Evolutionary conservation across 2,113 vertebrate genomes (phyloP), one percentile per base, ranked within the genome.

Genomic region (human): DNA sequence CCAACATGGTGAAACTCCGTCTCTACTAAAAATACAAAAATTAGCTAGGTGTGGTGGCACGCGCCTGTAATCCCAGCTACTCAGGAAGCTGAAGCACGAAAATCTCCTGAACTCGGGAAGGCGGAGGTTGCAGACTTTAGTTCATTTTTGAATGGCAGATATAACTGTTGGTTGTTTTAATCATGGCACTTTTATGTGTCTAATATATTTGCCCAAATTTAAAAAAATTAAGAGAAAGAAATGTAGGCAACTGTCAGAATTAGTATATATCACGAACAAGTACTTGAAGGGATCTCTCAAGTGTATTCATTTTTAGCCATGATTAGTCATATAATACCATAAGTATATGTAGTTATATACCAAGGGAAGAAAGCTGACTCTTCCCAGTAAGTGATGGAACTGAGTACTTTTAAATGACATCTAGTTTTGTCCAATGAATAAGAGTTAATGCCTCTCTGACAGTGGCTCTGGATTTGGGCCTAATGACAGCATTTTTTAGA

Each of bases 241-340:
- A 95, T 81, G 27, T 70, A 95, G 64, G 35, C 38, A 93, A 45
- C 30, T 90, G 32, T 75, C 82, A 84, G 38, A 95, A 95, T 91
- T 83, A 38, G 61, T 84, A 73, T 79, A 59, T 30, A 52, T 83
- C 35, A 90, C 32, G 22, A 57, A 66, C 73, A 84, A 91, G 93
- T 43, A 64, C 35, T 68, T 50, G 18, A 66, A 32, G 35, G 48
- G 12, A n/a, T 84, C 38, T 73, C 64, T 57, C 30, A 89, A 57
- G 16, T 75, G 35, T 30, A 43, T 73, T n/a, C 3, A 38, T 18
- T 88, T 72, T 43, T 93, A 82, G 75, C 45, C 12, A 9, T 78
- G 52, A 88, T 22, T 94, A 72, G 43, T 79, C 20, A 73, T 45
- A 2, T 30, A 23, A 70, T 43, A 30, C 6, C n/a, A 10, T 45